Percentiles rank a stretch among this genome's conserved stretches.
phyloP scores from a whole-genome alignment of 2,113 vertebrate species.

The Ailurus styani region DNA sequence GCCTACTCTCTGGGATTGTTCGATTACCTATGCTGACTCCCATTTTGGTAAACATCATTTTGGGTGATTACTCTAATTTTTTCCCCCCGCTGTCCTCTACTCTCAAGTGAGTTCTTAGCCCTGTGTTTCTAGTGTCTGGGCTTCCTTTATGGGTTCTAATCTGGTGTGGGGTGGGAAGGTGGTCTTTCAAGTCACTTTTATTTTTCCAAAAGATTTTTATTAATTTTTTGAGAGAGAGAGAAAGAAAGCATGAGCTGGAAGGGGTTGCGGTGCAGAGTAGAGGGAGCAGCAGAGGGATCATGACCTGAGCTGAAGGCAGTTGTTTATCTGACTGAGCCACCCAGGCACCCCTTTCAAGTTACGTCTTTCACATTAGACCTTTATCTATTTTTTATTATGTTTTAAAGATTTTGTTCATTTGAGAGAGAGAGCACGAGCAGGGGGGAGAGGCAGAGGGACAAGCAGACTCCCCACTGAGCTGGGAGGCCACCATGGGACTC shows the following conservation, averaged over 20 bases:
- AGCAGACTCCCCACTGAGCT: neutral
- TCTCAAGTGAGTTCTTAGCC: neutral
- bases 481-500: neutral
- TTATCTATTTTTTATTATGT: neutral
- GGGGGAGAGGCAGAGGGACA: neutral
- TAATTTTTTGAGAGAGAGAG: neutral
- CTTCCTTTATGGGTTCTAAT: neutral
- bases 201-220: neutral
- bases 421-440: neutral
- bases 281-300: neutral
- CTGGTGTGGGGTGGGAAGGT: neutral
- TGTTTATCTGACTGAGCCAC: neutral
- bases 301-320: neutral
- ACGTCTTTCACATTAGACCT: neutral
- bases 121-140: neutral
- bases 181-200: neutral
- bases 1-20: neutral
- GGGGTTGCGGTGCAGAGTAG: neutral
- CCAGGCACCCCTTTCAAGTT: neutral
- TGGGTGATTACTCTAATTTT: neutral
- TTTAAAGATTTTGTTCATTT: neutral
- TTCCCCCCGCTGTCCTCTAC: neutral
- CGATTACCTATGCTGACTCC: neutral
- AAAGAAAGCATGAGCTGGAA: neutral
- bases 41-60: neutral